Conservation (phyloP, 2,797 vertebrate species). For the Eulemur albifrons region DNA sequence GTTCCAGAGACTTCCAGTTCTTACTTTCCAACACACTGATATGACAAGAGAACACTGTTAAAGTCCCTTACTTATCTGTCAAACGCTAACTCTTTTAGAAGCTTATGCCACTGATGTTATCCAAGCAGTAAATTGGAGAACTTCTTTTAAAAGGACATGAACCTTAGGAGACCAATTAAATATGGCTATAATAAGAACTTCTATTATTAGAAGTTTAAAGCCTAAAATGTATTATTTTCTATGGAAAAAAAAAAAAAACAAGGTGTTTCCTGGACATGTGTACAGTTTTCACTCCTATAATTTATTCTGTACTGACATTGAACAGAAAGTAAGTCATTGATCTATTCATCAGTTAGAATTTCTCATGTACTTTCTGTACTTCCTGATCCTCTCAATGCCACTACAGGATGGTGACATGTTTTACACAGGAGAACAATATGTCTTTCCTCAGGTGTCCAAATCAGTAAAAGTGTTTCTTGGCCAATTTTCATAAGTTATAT, state of each 20-base stretch:
- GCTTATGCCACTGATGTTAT: neutral
- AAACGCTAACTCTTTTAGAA: neutral
- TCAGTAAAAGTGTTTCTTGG: neutral
- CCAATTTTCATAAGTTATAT: neutral
- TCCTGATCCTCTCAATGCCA: neutral
- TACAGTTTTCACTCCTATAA: neutral
- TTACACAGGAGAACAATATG: neutral
- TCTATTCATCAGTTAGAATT: neutral
- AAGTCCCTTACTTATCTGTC: neutral
- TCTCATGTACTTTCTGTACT: neutral
- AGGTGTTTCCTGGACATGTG: neutral
- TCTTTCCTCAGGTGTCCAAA: neutral
- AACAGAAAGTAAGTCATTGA: neutral
- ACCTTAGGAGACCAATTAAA: neutral
- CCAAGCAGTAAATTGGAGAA: neutral
- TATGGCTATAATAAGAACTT: neutral
- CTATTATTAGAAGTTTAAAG: neutral
- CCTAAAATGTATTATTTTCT: neutral
- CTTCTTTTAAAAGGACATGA: neutral
- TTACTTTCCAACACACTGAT: neutral
- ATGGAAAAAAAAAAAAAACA: neutral
- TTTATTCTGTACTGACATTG: neutral
- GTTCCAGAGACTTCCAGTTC: neutral
- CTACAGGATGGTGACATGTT: fast-evolving
- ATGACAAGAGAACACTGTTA: neutral